A percentile compares a stretch with the other conserved stretches of the same genome.
Evolutionary conservation across 2,113 vertebrate genomes (phyloP).

Genomic region (Carassius auratus): DNA sequence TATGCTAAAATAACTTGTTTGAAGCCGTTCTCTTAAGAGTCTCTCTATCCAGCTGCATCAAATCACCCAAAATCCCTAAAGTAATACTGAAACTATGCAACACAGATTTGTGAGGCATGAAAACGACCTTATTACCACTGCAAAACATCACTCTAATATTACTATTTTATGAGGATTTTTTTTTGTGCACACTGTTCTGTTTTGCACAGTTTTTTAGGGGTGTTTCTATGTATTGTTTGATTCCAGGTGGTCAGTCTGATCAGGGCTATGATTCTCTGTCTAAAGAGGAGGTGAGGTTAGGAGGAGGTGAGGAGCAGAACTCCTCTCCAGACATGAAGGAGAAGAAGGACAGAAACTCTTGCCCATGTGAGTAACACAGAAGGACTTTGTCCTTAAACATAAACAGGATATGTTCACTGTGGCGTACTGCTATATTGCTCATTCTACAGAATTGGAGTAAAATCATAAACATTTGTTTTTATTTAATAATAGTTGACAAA

Average conservation of each 20-base stretch:
- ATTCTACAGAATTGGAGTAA: no score
- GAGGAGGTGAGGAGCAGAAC: constrained; percentile 74
- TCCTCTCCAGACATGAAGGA: constrained; percentile 78
- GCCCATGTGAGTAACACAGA: constrained; percentile 81
- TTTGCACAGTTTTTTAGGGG: not conserved
- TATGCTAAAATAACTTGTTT: not conserved
- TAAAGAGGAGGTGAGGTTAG: constrained; percentile 88
- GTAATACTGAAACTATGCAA: not conserved
- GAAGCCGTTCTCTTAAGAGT: not conserved
- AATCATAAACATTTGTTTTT: no score
- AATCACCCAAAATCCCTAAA: not conserved
- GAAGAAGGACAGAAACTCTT: constrained; percentile 78
- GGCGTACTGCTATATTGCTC: no score
- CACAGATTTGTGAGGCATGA: not conserved
- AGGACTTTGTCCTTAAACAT: not conserved
- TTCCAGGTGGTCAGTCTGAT: constrained; percentile 88
- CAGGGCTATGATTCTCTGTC: constrained; percentile 86
- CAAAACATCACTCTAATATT: not conserved
- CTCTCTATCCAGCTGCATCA: not conserved
- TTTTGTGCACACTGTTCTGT: not conserved
- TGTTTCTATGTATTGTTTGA: constrained; percentile 28
- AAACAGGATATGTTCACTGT: not conserved
- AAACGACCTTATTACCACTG: not conserved
- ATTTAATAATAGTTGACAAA: no score
- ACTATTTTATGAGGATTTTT: not conserved